These are phyloP conservation scores for Sphaerodactylus townsendi DNA, from an alignment of 2,113 vertebrate genomes.

Conservation along the genomic window DNA sequence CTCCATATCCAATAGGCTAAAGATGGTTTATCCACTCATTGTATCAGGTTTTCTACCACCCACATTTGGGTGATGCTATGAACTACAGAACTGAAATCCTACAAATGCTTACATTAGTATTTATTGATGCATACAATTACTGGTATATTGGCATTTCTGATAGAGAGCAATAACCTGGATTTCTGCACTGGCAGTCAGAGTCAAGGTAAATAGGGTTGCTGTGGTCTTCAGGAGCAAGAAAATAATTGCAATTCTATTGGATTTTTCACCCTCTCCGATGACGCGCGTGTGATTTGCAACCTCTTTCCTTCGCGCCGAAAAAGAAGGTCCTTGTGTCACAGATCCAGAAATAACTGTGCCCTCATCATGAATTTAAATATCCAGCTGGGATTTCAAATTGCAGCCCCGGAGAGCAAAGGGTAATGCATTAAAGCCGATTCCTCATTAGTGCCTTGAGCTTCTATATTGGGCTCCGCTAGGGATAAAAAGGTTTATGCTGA, in stretches of 20 bases:
- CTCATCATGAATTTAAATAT: conserved; percentile 51
- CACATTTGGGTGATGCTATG: not conserved
- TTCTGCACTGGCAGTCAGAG: not conserved
- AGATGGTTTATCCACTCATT: no score
- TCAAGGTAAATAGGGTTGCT: not conserved
- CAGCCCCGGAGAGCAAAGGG: not conserved
- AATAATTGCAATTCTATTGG: conserved; percentile 19
- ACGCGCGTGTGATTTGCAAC: conserved; percentile 10
- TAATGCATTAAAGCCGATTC: conserved; percentile 31
- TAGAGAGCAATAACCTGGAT: not conserved
- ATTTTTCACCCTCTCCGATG: conserved; percentile 14
- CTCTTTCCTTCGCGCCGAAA: conserved; percentile 22
- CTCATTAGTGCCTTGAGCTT: conserved; percentile 35
- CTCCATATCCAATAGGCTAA: no score
- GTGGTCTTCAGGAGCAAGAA: not conserved
- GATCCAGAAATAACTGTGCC: conserved; percentile 50
- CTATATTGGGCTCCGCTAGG: fast-evolving
- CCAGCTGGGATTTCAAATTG: conserved; percentile 54
- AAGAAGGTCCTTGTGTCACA: conserved; percentile 25
- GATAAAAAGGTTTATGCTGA: conserved; percentile 12
- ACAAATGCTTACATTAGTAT: not conserved
- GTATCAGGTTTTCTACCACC: not conserved
- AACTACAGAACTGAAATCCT: not conserved
- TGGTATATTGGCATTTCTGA: no score
- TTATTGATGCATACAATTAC: not conserved